These are phyloP conservation scores for Apodemia duryi DNA, from an alignment of 2,888 invertebrate species.

Conservation along the genomic window DNA sequence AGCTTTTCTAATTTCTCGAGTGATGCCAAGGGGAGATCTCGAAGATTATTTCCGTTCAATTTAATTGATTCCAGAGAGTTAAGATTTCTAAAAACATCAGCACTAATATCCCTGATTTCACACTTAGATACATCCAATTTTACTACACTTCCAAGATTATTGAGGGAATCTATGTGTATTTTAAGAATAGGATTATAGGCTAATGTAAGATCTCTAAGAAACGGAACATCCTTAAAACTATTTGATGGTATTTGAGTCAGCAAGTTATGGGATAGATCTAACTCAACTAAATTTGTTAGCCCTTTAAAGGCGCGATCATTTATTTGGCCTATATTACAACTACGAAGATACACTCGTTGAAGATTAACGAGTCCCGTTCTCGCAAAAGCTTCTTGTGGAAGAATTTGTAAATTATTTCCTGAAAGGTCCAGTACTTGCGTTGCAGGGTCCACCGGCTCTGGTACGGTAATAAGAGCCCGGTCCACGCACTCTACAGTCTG, in stretches of 20 bases:
- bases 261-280: constrained; percentile 92
- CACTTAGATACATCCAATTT: constrained; percentile 92
- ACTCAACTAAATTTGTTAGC: constrained; percentile 92
- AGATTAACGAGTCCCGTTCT: constrained; percentile 90
- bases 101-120: constrained; percentile 87
- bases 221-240: constrained; percentile 89
- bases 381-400: constrained; percentile 90
- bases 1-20: constrained; percentile 86
- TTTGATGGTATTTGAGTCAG: constrained; percentile 88
- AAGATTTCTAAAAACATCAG: constrained; percentile 85
- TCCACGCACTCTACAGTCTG: constrained; percentile 95
- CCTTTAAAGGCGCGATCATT: constrained; percentile 91
- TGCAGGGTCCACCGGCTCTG: constrained; percentile 90
- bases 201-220: constrained; percentile 88
- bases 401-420: constrained; percentile 90
- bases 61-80: constrained; percentile 88
- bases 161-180: constrained; percentile 87
- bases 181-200: constrained; percentile 90
- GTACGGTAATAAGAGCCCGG: constrained; percentile 89
- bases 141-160: constrained; percentile 85
- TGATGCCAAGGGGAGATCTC: constrained; percentile 85
- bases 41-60: constrained; percentile 88
- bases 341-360: constrained; percentile 90
- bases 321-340: constrained; percentile 91
- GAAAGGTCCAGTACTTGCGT: constrained; percentile 95